Evolutionary conservation across 2,797 vertebrate genomes (phyloP).

Genomic region (Hydrophis major): DNA sequence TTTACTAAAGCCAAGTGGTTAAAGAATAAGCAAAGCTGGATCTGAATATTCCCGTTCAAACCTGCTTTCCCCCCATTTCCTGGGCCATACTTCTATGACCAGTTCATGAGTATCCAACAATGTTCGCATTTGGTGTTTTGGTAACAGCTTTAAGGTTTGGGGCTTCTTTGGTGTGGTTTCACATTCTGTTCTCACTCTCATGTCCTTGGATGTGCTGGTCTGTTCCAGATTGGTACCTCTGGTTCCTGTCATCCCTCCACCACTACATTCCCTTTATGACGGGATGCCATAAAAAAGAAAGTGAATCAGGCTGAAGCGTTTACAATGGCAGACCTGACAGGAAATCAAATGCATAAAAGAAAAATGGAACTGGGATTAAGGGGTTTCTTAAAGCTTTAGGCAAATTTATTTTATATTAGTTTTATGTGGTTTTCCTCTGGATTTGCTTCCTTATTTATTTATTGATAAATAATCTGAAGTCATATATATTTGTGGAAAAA

Average conservation of each 20-base stretch:
- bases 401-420: background rate
- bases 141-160: too few relatives aligned
- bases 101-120: too few relatives aligned
- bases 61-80: background rate
- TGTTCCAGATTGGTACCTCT: background rate
- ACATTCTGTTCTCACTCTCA: too few relatives aligned
- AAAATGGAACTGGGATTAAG: rapidly evolving
- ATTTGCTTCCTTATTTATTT: background rate
- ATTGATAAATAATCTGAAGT: background rate
- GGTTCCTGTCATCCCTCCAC: background rate
- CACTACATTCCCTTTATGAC: background rate
- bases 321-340: too few relatives aligned
- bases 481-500: background rate
- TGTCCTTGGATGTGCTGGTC: too few relatives aligned
- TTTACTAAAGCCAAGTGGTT: background rate
- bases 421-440: rapidly evolving
- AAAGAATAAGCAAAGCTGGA: background rate
- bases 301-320: background rate
- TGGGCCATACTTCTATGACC: too few relatives aligned
- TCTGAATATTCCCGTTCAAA: background rate
- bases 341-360: rapidly evolving
- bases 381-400: background rate
- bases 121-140: too few relatives aligned
- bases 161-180: too few relatives aligned
- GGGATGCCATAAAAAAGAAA: too few relatives aligned